Base-by-base conservation (phyloP, 2,797 vertebrate species). In the Momotus momota region DNA sequence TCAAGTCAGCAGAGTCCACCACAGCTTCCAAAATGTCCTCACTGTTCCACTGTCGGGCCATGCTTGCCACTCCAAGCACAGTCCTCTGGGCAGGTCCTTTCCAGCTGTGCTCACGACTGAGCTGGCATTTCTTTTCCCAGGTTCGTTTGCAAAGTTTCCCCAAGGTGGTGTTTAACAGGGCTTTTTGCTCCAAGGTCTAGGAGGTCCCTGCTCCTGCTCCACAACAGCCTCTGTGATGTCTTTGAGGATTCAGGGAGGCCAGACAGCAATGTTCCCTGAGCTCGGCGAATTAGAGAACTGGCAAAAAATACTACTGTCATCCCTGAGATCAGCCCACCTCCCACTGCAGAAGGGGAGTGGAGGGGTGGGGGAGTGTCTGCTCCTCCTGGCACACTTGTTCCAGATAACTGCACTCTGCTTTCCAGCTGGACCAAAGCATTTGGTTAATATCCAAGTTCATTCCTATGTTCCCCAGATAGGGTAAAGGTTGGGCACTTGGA, bases 361-460 rank as follows among this genome's bases (percentile, higher is more conserved):
- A 26, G 9, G 45, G 51, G 27, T 31, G 51, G 10, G 51, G 23
- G 51, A 10, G 51, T 54, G 7, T 54, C 40, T n/a, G 17, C 15
- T 62, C 27, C 27, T 70, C 12, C 80, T 49, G 43, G 33, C 46
- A 79, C 60, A 10, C 40, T 88, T 77, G 48, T 21, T 82, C 48
- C 38, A 41, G 19, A 55, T 33, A 60, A 91, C 17, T 77, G 41
- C 64, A 38, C 12, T 27, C 31, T 60, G 8, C 31, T 80, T 80
- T 89, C 48, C 40, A 89, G 38, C 13, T 33, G 82, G 64, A 57
- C 21, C 35, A 77, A 85, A 88, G 48, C 20, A 62, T 87, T 89
- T 80, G 43, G 25, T 77, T 87, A 89, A 87, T 54, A 80, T 67
- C 60, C 29, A 51, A 81, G 40, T 33, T 85, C 86, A 80, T 81